These are phyloP conservation scores for Callorhinus ursinus DNA, from an alignment of 2,113 vertebrate species.

Conservation along the genomic window DNA sequence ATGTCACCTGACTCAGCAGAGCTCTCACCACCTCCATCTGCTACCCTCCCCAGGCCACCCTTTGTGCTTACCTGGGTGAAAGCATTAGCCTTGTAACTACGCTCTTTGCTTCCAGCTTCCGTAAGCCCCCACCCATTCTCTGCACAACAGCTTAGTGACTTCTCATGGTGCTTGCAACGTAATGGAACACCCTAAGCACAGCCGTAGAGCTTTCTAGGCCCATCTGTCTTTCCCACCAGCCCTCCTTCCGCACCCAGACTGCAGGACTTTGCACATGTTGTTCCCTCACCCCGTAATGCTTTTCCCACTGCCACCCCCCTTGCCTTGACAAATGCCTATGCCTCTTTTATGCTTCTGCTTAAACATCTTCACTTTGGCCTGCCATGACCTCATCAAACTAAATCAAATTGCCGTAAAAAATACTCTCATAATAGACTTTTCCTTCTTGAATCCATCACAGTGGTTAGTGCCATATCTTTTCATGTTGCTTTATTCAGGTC, in stretches of 20 bases:
- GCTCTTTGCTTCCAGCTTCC: not conserved
- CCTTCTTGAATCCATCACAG: not conserved
- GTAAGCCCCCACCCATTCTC: not conserved
- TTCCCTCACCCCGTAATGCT: not conserved
- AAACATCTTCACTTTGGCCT: not conserved
- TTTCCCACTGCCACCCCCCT: not conserved
- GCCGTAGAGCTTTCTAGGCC: not conserved
- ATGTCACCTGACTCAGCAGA: not conserved
- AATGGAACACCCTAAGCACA: not conserved
- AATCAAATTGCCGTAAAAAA: not conserved
- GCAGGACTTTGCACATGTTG: not conserved
- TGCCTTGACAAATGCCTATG: not conserved
- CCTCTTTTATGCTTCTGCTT: not conserved
- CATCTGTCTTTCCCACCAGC: not conserved
- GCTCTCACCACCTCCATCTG: not conserved
- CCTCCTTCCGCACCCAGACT: not conserved
- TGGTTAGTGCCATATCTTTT: not conserved
- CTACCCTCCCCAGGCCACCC: not conserved
- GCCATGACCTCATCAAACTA: not conserved
- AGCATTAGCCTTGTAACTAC: not conserved
- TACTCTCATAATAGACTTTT: not conserved
- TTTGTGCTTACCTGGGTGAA: not conserved
- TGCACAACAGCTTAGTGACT: not conserved
- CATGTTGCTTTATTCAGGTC: not conserved
- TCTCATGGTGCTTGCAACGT: not conserved